These are phyloP conservation scores for Epizoanthus fatuus DNA, from an alignment of 92 coral and sea anemone genomes.

Conservation along the genomic window DNA sequence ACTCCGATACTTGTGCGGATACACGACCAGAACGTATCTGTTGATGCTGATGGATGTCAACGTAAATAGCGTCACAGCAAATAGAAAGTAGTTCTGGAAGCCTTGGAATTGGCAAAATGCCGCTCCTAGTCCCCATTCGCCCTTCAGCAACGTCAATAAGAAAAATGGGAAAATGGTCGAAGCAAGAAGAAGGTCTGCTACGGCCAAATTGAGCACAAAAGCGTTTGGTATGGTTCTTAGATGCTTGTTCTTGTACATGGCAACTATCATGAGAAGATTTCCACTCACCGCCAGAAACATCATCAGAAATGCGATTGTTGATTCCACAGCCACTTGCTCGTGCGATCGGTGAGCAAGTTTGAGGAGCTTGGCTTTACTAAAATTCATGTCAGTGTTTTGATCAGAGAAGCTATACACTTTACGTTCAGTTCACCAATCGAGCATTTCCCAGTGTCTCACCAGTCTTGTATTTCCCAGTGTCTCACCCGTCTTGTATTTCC, in stretches of 20 bases:
- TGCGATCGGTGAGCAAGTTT: constrained; percentile 13
- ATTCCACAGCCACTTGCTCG: constrained; percentile 39
- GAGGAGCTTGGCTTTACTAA: neutral
- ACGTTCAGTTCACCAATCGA: too few species aligned
- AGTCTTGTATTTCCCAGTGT: too few species aligned
- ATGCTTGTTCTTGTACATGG: constrained; percentile 53
- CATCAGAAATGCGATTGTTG: constrained; percentile 47
- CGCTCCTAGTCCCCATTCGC: constrained; percentile 64
- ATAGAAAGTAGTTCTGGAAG: constrained; percentile 54
- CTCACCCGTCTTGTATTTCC: too few species aligned
- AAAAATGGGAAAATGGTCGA: constrained; percentile 55
- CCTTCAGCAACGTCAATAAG: constrained; percentile 54
- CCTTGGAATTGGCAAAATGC: constrained; percentile 57
- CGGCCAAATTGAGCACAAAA: constrained; percentile 64
- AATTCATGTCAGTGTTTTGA: too few species aligned
- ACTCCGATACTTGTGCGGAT: constrained; percentile 40
- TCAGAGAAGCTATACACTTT: too few species aligned
- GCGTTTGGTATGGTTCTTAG: constrained; percentile 71
- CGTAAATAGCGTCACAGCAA: constrained; percentile 59
- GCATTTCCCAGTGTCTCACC: too few species aligned
- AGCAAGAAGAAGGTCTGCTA: constrained; percentile 65
- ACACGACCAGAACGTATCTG: constrained; percentile 50
- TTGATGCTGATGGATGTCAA: constrained; percentile 67
- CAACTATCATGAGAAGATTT: constrained; percentile 51
- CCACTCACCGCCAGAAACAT: constrained; percentile 49